Base-by-base conservation (phyloP, 2,797 vertebrate genomes). In the Betta splendens region DNA sequence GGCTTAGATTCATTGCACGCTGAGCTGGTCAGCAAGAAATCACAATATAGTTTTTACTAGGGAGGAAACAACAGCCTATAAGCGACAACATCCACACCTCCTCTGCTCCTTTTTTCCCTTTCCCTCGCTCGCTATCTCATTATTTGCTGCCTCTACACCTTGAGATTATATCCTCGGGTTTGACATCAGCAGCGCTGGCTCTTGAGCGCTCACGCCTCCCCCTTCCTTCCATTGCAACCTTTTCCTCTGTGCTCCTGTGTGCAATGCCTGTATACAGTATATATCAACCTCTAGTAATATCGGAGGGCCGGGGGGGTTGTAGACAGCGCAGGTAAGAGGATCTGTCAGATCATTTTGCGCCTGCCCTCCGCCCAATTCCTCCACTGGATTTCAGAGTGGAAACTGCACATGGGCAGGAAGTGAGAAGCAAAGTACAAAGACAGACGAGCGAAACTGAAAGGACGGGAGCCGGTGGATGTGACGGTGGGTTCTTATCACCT, bases 271-370 rank as follows among this genome's bases (percentile, higher is more conserved):
- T 29, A 79, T 51, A 62, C 3, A 35, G 15, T 70, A 63, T 64
- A 77, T 66, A 63, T 77, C 69, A 75, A 59, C 54, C 54, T 46
- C 72, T 79, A 77, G 80, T 83, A 74, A 74, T 80, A 85, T 77
- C 66, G 70, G 64, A 60, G 65, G n/a, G 49, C 72, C 46, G n/a
- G 39, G 39, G 68, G 44, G 43, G 57, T 70, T 36, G 38, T 25
- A 72, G 75, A 77, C 77, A 76, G 79, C 52, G 35, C 45, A 77
- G 79, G 78, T 87, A 86, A 88, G 72, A 85, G 81, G 64, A 85
- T 85, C 74, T 84, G 86, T 85, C 84, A 79, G 74, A 79, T 85
- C 67, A 77, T 85, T 85, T 85, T 71, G 53, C 64, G 49, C 46
- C 69, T 60, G 63, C 72, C 73, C 46, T 77, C 54, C 43, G 53